A percentile compares a stretch with the other conserved stretches of the same genome.
Conservation (phyloP, 2,113 vertebrate species). For the Nycticebus coucang region DNA sequence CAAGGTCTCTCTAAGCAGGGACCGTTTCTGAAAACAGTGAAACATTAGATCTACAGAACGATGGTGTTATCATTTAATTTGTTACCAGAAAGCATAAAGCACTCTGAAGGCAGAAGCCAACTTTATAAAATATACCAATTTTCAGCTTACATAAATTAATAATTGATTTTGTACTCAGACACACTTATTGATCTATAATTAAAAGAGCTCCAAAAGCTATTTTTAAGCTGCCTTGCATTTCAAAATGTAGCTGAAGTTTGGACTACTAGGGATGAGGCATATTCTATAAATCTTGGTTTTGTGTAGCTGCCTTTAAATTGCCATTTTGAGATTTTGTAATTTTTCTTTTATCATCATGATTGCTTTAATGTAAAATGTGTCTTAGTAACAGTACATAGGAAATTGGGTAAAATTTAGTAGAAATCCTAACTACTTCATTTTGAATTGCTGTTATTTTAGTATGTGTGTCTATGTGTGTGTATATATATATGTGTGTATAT, state of each 20-base stretch:
- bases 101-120: slow-evolving; percentile 50
- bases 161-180: slow-evolving; percentile 76
- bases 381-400: background rate
- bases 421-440: background rate
- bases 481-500: background rate
- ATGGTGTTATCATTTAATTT: slow-evolving; percentile 54
- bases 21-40: slow-evolving; percentile 36
- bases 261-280: background rate
- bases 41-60: background rate
- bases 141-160: slow-evolving; percentile 77
- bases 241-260: slow-evolving; percentile 52
- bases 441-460: background rate
- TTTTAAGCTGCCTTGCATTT: slow-evolving; percentile 65
- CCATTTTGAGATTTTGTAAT: background rate
- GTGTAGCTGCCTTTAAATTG: background rate
- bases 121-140: slow-evolving; percentile 61
- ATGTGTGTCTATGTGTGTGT: background rate
- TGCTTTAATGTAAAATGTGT: background rate
- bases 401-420: background rate
- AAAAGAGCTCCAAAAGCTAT: slow-evolving; percentile 72
- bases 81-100: slow-evolving; percentile 55
- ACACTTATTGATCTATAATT: slow-evolving; percentile 80
- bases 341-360: background rate
- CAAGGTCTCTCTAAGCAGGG: slow-evolving; percentile 23
- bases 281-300: background rate